Conservation (phyloP, 2,113 vertebrate genomes). For the Podarcis muralis region DNA sequence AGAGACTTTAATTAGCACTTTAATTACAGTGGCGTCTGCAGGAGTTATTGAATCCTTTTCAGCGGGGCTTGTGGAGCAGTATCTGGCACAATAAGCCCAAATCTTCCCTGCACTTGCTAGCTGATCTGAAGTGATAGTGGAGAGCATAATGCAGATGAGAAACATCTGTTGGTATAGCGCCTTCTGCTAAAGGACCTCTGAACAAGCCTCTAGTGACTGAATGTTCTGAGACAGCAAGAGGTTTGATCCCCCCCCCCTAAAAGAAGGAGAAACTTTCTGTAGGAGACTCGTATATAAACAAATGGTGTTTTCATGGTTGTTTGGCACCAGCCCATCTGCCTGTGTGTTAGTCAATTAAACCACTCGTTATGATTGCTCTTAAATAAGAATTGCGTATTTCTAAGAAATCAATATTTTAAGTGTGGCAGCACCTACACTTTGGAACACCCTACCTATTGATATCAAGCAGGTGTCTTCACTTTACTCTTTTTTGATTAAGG, state of each 20-base stretch:
- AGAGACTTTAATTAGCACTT: slow-evolving; percentile 56
- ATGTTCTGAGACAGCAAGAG: neutral
- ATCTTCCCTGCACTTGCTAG: neutral
- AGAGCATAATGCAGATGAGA: neutral
- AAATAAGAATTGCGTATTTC: neutral
- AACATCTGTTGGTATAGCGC: neutral
- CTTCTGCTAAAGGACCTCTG: slow-evolving; percentile 12
- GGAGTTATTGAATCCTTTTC: slow-evolving; percentile 3
- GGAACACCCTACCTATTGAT: no score
- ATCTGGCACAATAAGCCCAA: neutral
- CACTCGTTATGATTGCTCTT: neutral
- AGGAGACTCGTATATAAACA: neutral
- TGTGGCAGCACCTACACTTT: no score
- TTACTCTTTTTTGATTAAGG: no score
- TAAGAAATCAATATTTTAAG: neutral
- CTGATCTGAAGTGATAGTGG: neutral
- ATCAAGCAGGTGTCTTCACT: no score
- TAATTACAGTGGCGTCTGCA: slow-evolving; percentile 33
- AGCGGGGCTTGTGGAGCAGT: neutral
- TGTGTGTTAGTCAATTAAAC: neutral
- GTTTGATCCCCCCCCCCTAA: slow-evolving; percentile 2
- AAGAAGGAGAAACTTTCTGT: neutral
- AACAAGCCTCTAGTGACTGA: neutral
- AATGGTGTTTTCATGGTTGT: neutral
- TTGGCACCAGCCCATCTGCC: neutral